Conservation (phyloP, 2,888 invertebrate species). For the Eristalis intricaria region DNA sequence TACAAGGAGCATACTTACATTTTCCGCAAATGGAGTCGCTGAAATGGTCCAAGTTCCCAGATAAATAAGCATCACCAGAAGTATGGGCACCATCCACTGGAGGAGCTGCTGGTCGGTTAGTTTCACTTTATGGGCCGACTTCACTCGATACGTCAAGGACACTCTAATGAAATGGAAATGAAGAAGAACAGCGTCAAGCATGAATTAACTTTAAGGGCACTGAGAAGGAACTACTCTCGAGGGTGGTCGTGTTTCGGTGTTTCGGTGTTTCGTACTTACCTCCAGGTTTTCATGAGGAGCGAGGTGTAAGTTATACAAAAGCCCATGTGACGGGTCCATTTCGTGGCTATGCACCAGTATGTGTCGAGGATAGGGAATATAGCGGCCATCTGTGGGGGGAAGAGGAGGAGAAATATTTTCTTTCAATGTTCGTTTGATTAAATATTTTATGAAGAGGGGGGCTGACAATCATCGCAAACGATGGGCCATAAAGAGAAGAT, state of each 20-base stretch:
- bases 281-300: slow-evolving; percentile 96
- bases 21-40: slow-evolving; percentile 91
- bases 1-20: slow-evolving; percentile 81
- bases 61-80: slow-evolving; percentile 94
- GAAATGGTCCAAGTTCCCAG: slow-evolving; percentile 95
- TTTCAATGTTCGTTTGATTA: not conserved
- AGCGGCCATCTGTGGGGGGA: slow-evolving; percentile 90
- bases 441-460: not conserved
- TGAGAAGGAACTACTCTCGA: no score
- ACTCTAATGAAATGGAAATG: slow-evolving; percentile 84
- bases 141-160: slow-evolving; percentile 94
- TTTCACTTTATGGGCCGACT: slow-evolving; percentile 95
- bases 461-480: no score
- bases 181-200: slow-evolving; percentile 33
- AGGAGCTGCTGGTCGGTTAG: slow-evolving; percentile 95
- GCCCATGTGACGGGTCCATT: slow-evolving; percentile 96
- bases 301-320: slow-evolving; percentile 97
- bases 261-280: slow-evolving; percentile 85
- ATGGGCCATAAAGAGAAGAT: not conserved
- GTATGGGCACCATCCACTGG: slow-evolving; percentile 95
- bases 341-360: slow-evolving; percentile 93
- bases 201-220: no score
- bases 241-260: not conserved
- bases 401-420: not conserved
- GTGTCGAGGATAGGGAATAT: slow-evolving; percentile 93